These are phyloP conservation scores for cattle (Bos taurus) DNA, from an alignment of 2,113 vertebrate species.

Conservation along the genomic window DNA sequence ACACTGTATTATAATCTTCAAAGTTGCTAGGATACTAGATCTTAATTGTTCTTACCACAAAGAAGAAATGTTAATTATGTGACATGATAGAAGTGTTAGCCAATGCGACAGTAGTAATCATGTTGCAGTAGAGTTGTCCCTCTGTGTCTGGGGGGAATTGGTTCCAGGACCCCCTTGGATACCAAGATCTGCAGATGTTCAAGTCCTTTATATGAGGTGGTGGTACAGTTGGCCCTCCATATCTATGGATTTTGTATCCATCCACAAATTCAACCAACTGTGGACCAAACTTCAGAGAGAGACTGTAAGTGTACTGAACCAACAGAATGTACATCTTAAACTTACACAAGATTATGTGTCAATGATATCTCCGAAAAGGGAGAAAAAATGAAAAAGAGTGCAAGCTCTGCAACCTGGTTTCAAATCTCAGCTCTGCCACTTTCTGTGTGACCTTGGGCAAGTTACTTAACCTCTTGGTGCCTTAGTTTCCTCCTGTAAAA, in stretches of 20 bases:
- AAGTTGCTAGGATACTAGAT: slow-evolving; percentile 15
- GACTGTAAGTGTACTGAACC: not conserved
- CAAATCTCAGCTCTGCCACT: not conserved
- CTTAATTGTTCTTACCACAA: slow-evolving; percentile 15
- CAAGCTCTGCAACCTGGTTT: not conserved
- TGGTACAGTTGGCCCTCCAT: not conserved
- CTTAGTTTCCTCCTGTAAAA: not conserved
- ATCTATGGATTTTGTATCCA: not conserved
- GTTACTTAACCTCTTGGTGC: not conserved
- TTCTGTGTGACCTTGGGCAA: not conserved
- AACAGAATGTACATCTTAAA: not conserved
- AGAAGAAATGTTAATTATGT: slow-evolving; percentile 1
- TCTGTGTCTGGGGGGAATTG: not conserved
- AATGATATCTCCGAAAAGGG: not conserved
- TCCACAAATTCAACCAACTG: not conserved
- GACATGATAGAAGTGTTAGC: not conserved
- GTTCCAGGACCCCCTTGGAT: not conserved
- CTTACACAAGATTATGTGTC: not conserved
- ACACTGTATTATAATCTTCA: not conserved
- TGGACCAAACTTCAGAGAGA: not conserved
- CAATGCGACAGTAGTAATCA: not conserved
- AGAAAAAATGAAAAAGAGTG: not conserved
- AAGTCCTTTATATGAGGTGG: not conserved
- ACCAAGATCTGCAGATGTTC: not conserved
- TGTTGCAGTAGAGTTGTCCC: not conserved